A percentile compares a stretch with the other conserved stretches of the same genome.
Conservation (phyloP, 2,797 vertebrate species). For the Ataeniobius toweri region DNA sequence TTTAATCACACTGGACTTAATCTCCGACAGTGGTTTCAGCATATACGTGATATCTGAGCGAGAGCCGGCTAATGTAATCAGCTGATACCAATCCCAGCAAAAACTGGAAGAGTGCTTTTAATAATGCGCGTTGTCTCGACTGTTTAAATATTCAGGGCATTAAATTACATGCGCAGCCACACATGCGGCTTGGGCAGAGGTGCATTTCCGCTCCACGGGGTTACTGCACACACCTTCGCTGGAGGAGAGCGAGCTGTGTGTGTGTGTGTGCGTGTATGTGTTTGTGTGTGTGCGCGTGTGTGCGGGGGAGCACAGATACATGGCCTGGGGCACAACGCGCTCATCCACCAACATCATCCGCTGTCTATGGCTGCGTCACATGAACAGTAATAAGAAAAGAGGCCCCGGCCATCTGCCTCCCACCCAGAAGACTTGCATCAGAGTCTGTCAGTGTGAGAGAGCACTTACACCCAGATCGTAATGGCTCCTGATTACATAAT, state of each 20-base stretch:
- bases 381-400: constrained; percentile 51
- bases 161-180: neutral
- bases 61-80: constrained; percentile 16
- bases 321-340: constrained; percentile 23
- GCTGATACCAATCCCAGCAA: constrained; percentile 13
- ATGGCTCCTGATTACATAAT: neutral
- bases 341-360: constrained; percentile 1
- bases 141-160: constrained; percentile 1
- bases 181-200: neutral
- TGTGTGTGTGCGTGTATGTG: neutral
- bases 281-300: neutral
- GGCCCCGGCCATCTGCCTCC: constrained; percentile 55
- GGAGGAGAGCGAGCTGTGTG: constrained; percentile 17
- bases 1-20: constrained; percentile 49
- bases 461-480: constrained; percentile 32
- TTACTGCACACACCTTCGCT: constrained; percentile 18
- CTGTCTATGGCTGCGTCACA: constrained; percentile 27
- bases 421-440: constrained; percentile 44
- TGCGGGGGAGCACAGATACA: constrained; percentile 29
- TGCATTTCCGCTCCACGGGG: constrained; percentile 9
- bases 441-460: constrained; percentile 41
- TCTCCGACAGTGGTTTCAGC: constrained; percentile 19
- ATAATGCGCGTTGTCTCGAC: neutral
- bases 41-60: constrained; percentile 20
- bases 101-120: constrained; percentile 8